Evolutionary conservation across 2,113 vertebrate genomes (phyloP).

Genomic region (Myotis davidii): DNA sequence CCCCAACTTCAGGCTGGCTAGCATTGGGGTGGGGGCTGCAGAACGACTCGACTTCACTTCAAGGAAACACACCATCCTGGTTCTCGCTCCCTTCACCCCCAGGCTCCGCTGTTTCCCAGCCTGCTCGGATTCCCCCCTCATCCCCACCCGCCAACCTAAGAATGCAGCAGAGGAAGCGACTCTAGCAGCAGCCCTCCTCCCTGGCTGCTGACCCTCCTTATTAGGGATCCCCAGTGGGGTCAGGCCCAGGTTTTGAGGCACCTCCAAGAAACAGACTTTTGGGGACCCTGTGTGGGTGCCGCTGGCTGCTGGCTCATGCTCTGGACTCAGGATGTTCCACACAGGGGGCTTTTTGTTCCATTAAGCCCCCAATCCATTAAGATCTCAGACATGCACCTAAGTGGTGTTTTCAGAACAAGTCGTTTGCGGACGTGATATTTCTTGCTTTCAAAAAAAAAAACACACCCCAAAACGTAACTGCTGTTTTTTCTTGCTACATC

Average conservation of each 20-base stretch:
- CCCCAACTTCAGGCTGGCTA: not conserved
- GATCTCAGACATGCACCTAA: not conserved
- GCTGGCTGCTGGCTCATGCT: not conserved
- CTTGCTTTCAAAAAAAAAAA: not conserved
- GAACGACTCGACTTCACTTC: not conserved
- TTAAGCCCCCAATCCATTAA: not conserved
- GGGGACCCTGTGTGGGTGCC: not conserved
- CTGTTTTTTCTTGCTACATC: slow-evolving; percentile 12
- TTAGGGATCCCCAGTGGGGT: too few relatives aligned
- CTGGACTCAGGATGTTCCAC: not conserved
- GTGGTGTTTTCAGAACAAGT: not conserved
- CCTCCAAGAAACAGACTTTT: not conserved
- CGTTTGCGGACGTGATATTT: not conserved
- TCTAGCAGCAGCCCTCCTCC: not conserved
- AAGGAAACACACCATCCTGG: not conserved
- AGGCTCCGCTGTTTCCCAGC: not conserved
- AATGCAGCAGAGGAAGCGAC: not conserved
- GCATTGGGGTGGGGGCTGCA: not conserved
- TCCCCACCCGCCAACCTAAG: not conserved
- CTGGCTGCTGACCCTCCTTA: not conserved
- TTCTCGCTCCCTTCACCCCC: not conserved
- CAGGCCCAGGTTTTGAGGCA: not conserved
- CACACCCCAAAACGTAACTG: not conserved
- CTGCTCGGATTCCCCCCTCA: not conserved
- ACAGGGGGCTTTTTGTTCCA: not conserved